Base-by-base conservation (phyloP, 2,888 invertebrate species). In the Aromia moschata region DNA sequence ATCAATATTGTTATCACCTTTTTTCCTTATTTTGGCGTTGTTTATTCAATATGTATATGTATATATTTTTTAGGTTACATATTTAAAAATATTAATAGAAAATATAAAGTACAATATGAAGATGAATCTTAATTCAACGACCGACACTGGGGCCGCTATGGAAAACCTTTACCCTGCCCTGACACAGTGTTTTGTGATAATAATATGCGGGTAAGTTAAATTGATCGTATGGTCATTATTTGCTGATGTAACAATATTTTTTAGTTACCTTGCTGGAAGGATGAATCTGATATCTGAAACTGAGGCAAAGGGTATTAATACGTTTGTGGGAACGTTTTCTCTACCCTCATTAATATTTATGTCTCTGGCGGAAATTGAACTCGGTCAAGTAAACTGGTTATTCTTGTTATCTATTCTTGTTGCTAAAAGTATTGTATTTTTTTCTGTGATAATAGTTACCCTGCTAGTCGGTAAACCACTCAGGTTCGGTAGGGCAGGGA, bases 301-400 rank as follows among this genome's bases (percentile, higher is more conserved):
- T 25, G 95, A 95, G 83, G 89, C 93, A 2, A 93, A 92, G 83
- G 97, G 97, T 12, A 86, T 98, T 67, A 93, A 91, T 57, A 92
- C 92, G 52, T 97, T 96, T 83, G 94, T 97, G 2, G 94, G 95
- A 10, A 94, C 93, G 33, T 97, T 98, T 83, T 92, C 96, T 11
- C 80, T 98, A 60, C 98, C 98, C 33, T 91, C 95, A 0, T 81
- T 98, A 14, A 94, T 98, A 74, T 97, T 98, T 77, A 84, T 93
- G 70, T 95, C 94, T 4, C 81, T 98, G 76, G 94, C 94, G 15
- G 88, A 90, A 73, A 82, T 97, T 16, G 88, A 96, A 76, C 89
- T 96, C 75, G 86, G 84, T 25, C 85, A 87, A 40, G 94, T 96
- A 0, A 96, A 97, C 78, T 97, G 96, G 96, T 86, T 85, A 67